Conservation (phyloP, 2,888 invertebrate species). For the Unio pictorum region DNA sequence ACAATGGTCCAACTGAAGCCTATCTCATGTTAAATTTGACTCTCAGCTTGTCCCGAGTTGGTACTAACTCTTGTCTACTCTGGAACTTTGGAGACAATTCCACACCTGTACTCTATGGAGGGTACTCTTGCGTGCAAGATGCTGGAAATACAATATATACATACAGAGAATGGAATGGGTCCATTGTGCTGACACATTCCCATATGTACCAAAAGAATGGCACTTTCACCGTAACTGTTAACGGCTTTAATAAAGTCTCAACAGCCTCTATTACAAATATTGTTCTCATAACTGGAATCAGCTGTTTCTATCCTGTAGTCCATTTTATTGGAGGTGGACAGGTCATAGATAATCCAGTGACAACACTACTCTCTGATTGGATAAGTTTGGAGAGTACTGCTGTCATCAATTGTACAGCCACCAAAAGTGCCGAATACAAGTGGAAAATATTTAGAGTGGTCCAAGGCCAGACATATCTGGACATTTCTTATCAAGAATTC, state of each 20-base stretch:
- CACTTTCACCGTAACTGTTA: slow-evolving; percentile 35
- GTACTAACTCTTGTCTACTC: slow-evolving; percentile 41
- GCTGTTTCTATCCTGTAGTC: slow-evolving; percentile 47
- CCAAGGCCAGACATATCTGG: slow-evolving; percentile 38
- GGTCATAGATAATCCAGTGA: slow-evolving; percentile 37
- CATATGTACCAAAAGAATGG: slow-evolving; percentile 40
- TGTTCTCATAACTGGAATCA: slow-evolving; percentile 43
- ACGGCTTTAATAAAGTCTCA: slow-evolving; percentile 41
- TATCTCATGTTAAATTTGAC: slow-evolving; percentile 37
- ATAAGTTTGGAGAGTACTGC: slow-evolving; percentile 45
- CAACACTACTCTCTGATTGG: slow-evolving; percentile 37
- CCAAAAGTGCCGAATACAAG: slow-evolving; percentile 31
- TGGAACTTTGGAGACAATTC: slow-evolving; percentile 49
- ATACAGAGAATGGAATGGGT: slow-evolving; percentile 12
- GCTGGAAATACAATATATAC: slow-evolving; percentile 11
- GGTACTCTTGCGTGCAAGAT: slow-evolving; percentile 14
- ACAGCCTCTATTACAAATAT: slow-evolving; percentile 22
- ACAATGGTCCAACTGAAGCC: slow-evolving; percentile 47
- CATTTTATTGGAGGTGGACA: slow-evolving; percentile 50
- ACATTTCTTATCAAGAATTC: slow-evolving; percentile 33
- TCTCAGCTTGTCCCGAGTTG: slow-evolving; percentile 31
- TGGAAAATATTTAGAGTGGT: slow-evolving; percentile 40
- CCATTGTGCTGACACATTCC: slow-evolving; percentile 18
- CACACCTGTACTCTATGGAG: slow-evolving; percentile 25
- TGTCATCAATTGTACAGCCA: slow-evolving; percentile 44